Conservation (phyloP, 1,140 invertebrate species). For the Euschistus heros region DNA sequence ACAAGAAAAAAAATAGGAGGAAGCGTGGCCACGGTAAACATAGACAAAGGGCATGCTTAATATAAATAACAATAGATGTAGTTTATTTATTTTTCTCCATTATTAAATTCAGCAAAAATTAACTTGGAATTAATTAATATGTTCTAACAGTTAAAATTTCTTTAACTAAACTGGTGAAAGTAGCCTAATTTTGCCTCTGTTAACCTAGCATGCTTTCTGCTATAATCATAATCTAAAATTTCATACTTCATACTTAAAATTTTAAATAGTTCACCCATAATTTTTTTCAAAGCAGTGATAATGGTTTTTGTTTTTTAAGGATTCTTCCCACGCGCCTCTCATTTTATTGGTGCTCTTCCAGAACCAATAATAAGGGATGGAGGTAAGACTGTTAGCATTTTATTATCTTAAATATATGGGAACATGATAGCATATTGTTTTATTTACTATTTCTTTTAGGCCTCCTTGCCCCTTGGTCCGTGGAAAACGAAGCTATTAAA, state of each 20-base stretch:
- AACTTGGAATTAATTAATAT: too few relatives aligned
- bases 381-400: constrained; percentile 1
- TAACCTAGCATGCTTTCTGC: too few relatives aligned
- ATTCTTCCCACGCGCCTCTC: background rate
- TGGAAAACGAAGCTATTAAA: constrained; percentile 4
- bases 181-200: too few relatives aligned
- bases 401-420: background rate
- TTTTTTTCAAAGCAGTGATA: background rate
- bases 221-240: too few relatives aligned
- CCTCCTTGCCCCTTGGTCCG: constrained; percentile 10
- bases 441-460: background rate
- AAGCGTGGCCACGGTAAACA: background rate
- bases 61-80: too few relatives aligned
- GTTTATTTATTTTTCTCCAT: too few relatives aligned
- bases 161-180: too few relatives aligned
- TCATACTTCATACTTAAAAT: too few relatives aligned
- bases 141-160: too few relatives aligned
- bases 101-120: too few relatives aligned
- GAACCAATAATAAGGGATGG: constrained; percentile 12
- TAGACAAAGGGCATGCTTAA: background rate
- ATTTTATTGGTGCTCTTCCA: constrained; percentile 19
- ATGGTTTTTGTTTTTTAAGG: background rate
- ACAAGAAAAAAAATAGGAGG: constrained; percentile 6
- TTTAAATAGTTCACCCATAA: background rate
- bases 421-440: background rate